A percentile compares a stretch with the other conserved stretches of the same genome.
phyloP scores from a whole-genome alignment of 2,797 vertebrate genomes.

The Emys orbicularis region DNA sequence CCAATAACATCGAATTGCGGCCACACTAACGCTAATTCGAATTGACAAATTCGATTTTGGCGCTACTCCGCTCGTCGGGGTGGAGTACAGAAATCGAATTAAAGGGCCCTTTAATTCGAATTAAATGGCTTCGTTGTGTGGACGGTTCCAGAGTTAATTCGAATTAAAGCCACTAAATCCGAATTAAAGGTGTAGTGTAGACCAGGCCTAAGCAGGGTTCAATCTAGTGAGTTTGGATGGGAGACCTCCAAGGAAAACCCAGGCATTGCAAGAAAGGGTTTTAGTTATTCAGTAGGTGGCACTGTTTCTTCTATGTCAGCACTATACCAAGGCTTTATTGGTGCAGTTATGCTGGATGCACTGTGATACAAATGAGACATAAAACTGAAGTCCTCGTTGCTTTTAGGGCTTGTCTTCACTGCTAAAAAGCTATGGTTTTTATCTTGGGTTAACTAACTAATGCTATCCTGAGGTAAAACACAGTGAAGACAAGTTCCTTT shows the following conservation, averaged over 20 bases:
- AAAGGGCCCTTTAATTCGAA: no score
- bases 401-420: fast-evolving
- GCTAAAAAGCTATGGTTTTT: neutral
- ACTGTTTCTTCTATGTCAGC: neutral
- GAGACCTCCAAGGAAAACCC: neutral
- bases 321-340: fast-evolving
- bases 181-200: no score
- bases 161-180: no score
- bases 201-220: neutral
- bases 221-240: neutral
- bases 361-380: fast-evolving
- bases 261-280: fast-evolving
- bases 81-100: no score
- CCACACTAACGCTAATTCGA: no score
- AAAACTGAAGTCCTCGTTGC: neutral
- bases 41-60: no score
- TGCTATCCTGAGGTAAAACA: neutral
- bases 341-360: fast-evolving
- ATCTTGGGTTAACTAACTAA: neutral
- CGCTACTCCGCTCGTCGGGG: no score
- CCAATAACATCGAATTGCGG: no score
- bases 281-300: neutral
- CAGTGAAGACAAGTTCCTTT: neutral
- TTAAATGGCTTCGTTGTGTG: no score
- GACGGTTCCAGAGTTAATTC: no score